Base-by-base conservation (phyloP, 92 coral and sea anemone genomes). In the Porites evermanni region DNA sequence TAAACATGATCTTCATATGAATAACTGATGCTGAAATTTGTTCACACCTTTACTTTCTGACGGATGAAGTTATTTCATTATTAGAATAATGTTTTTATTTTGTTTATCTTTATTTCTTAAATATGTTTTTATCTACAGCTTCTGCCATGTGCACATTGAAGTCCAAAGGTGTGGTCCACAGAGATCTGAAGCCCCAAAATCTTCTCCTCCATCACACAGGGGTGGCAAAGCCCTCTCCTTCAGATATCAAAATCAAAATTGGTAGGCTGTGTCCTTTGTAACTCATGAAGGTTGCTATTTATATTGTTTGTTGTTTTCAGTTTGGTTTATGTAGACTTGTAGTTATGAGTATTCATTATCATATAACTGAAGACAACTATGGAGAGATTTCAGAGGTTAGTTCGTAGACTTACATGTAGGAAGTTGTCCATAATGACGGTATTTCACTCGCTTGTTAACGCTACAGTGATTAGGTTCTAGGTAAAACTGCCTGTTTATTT, bases 131-230 rank as follows among this genome's bases (percentile, higher is more conserved):
- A 10, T 24, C n/a, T 56, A 7, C 79, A 96, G 99, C 99, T 9
- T 96, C 97, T 53, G 99, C 99, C 53, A 96, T 96, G 99, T 86
- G 82, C 86, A 89, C 91, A 4, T 79, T 96, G 70, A 98, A 96
- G 87, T 95, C 97, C n/a, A 96, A 96, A 86, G 99, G 97, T 44
- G 94, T 96, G 64, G 96, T 96, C 4, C 99, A 96, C 86, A 82
- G 99, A 66, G 99, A 96, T 80, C 89, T 96, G 8, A 96, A 96
- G 78, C 99, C 99, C 4, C 99, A 96, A 83, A 96, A 96, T 81
- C 91, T 96, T 20, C 88, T 96, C 66, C 84, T 96, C 77, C 94
- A 95, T 74, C 97, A 96, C 80, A 70, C 98, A 17, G 98, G 94
- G 12, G 79, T 54, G 7, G 59, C 97, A 18, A 92, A 87, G 18